phyloP scores from a whole-genome alignment of 2,888 invertebrate genomes.

The Tholera decimalis region DNA sequence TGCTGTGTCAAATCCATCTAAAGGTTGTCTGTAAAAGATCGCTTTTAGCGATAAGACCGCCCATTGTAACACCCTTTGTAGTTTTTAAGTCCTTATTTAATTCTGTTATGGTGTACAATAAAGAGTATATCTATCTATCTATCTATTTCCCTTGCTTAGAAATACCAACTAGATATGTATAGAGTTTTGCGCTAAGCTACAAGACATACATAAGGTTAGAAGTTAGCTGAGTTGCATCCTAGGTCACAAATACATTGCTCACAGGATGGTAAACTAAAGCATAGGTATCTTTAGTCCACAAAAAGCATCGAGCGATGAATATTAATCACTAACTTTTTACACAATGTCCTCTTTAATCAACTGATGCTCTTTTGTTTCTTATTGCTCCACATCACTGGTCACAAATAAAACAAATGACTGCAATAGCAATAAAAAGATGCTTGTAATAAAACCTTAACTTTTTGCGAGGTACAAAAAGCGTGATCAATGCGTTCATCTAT shows the following conservation, averaged over 20 bases:
- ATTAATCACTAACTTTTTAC: slow-evolving; percentile 35
- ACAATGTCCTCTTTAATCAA: slow-evolving; percentile 23
- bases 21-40: too few relatives aligned
- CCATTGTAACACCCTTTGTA: too few relatives aligned
- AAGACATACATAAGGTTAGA: slow-evolving; percentile 2
- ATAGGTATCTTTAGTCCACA: background rate
- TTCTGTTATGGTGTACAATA: too few relatives aligned
- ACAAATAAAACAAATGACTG: slow-evolving; percentile 45
- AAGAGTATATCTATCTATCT: too few relatives aligned
- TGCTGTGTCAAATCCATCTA: too few relatives aligned
- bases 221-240: slow-evolving; percentile 6
- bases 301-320: slow-evolving; percentile 13
- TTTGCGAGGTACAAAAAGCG: slow-evolving; percentile 52
- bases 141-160: too few relatives aligned
- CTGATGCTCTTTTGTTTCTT: slow-evolving; percentile 37
- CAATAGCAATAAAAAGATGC: slow-evolving; percentile 60
- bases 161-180: background rate
- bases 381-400: slow-evolving; percentile 24
- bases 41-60: too few relatives aligned
- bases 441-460: slow-evolving; percentile 49
- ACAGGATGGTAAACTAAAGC: slow-evolving; percentile 8
- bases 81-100: too few relatives aligned
- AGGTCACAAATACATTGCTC: background rate
- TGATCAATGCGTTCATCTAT: slow-evolving; percentile 64
- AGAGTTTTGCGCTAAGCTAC: slow-evolving; percentile 1